Base-by-base conservation (phyloP, 2,113 vertebrate species). In the rat (Rattus norvegicus) region DNA sequence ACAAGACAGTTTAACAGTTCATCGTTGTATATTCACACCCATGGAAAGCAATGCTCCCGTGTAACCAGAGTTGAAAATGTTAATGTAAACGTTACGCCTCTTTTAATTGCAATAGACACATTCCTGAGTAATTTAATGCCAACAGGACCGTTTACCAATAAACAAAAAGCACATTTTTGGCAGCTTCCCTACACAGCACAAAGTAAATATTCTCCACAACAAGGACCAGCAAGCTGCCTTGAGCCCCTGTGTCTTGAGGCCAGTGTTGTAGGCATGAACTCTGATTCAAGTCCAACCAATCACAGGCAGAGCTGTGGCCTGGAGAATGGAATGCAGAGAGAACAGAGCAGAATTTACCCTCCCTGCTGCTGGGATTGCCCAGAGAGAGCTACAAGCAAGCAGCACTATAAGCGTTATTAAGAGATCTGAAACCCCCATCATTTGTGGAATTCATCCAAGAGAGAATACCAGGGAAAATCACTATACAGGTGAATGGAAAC, bases 61-160 rank as follows among this genome's bases (percentile, higher is more conserved):
- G 98, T 97, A 98, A 98, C 98, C 98, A 98, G 98, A 98, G 98
- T 98, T 98, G 98, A 97, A 98, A 98, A 98, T 73, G 97, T 98
- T 98, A 98, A 98, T 98, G 97, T 97, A 98, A 98, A 98, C 98
- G 97, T 97, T 98, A 98, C 98, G 97, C 97, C 96, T 98, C 95
- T 98, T 98, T 98, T 99, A 98, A 98, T 98, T 98, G 98, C 98
- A 98, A 97, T 97, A 98, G 98, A 98, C 98, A 98, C 96, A 97
- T 98, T 98, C 98, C 98, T 98, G 98, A 98, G 98, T 98, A 98
- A 98, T 98, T 98, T 98, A 98, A 98, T 98, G 96, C 97, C 43
- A 26, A 76, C 92, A 98, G 98, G 98, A 97, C 97, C 96, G 96
- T 94, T 98, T 97, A 97, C 97, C 96, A 97, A 96, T 98, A 98